A percentile compares a stretch with the other conserved stretches of the same genome.
phyloP scores from a whole-genome alignment of 2,113 vertebrate species.

The Symphodus melops region DNA sequence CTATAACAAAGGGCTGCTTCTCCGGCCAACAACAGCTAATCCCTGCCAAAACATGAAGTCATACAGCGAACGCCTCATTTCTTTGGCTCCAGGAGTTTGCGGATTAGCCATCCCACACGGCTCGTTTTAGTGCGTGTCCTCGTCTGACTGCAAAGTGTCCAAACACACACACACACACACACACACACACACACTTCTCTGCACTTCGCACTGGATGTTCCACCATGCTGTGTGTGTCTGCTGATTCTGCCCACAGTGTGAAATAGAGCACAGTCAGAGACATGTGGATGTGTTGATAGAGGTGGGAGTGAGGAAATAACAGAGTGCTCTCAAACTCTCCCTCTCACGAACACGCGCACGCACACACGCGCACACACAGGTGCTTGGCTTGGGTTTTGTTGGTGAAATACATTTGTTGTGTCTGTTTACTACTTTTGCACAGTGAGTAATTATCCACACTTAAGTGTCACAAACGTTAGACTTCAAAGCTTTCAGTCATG shows the following conservation, averaged over 20 bases:
- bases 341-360: too few relatives aligned
- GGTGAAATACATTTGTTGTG: too few relatives aligned
- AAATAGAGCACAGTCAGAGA: not conserved
- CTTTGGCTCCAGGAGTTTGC: constrained; percentile 14
- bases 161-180: not conserved
- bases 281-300: not conserved
- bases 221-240: not conserved
- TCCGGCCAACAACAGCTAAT: constrained; percentile 12
- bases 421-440: too few relatives aligned
- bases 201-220: not conserved
- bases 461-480: too few relatives aligned
- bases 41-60: constrained; percentile 17
- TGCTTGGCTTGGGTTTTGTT: too few relatives aligned
- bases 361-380: too few relatives aligned
- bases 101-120: not conserved
- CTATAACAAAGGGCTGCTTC: not conserved
- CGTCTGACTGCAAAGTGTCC: constrained; percentile 5
- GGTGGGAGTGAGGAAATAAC: not conserved
- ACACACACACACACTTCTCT: not conserved
- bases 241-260: not conserved
- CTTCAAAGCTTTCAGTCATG: too few relatives aligned
- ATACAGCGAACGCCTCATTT: constrained; percentile 7
- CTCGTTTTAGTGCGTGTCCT: constrained; percentile 8
- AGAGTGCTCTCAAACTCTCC: not conserved
- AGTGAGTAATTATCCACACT: too few relatives aligned